Evolutionary conservation across 2,113 vertebrate species (phyloP).

Genomic region (Entomyzon cyanotis): DNA sequence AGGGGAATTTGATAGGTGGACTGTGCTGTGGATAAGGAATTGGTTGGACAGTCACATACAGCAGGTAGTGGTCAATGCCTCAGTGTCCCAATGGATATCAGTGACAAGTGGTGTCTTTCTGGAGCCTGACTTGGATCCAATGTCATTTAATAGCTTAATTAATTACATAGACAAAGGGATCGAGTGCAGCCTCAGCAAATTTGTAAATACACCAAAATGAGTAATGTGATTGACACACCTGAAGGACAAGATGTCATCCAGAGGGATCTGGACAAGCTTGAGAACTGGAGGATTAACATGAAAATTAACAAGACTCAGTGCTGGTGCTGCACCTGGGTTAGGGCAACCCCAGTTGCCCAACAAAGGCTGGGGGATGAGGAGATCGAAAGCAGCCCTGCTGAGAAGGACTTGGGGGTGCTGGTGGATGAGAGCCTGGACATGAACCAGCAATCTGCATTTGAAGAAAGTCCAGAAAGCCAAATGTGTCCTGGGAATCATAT

Average conservation of each 20-base stretch:
- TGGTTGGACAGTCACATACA: background rate
- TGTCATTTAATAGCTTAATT: background rate
- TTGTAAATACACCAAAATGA: background rate
- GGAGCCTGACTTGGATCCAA: too few relatives aligned
- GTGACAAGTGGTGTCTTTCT: background rate
- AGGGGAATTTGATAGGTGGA: background rate
- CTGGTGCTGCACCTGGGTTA: background rate
- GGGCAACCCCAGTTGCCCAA: background rate
- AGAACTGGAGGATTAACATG: background rate
- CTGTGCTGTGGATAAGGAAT: background rate
- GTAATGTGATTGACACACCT: background rate
- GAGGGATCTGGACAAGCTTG: background rate
- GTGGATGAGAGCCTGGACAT: background rate
- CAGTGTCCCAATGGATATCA: background rate
- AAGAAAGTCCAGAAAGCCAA: background rate
- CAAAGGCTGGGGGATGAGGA: background rate
- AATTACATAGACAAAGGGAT: background rate
- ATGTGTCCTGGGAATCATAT: too few relatives aligned
- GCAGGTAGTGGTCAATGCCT: background rate
- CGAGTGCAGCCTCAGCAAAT: background rate
- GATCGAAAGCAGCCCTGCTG: background rate
- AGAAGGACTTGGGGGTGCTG: background rate
- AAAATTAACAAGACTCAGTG: background rate
- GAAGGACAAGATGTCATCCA: background rate
- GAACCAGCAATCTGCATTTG: background rate